These are phyloP conservation scores for Dinoponera quadriceps DNA, from an alignment of 1,140 invertebrate species.

Conservation along the genomic window DNA sequence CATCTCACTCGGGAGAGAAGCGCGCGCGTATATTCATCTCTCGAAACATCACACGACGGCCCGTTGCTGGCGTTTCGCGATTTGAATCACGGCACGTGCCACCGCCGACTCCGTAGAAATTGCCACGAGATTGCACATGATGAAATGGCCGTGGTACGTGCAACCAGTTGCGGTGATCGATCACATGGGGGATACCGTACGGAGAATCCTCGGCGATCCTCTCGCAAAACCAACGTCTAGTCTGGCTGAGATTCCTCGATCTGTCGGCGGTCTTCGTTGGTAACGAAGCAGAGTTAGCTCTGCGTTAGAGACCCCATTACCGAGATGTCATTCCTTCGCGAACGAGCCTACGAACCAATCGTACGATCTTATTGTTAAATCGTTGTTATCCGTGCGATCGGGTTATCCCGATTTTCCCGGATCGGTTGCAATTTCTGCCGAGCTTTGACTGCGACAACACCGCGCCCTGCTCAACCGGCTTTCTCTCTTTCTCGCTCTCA, in stretches of 20 bases:
- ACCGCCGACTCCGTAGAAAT: conserved; percentile 29
- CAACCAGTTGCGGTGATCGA: conserved; percentile 24
- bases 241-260: not conserved
- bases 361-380: not conserved
- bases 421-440: conserved; percentile 19
- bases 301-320: not conserved
- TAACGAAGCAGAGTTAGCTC: not conserved
- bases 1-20: not conserved
- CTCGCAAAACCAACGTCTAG: not conserved
- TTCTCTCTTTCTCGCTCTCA: conserved; percentile 50
- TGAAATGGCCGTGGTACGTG: conserved; percentile 21
- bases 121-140: conserved; percentile 25
- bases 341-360: not conserved
- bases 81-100: conserved; percentile 23
- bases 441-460: conserved; percentile 27
- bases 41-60: not conserved
- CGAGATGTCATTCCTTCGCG: too few species aligned
- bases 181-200: conserved; percentile 27
- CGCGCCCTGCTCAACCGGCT: conserved; percentile 43
- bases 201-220: conserved; percentile 6
- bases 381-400: not conserved
- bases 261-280: too few species aligned
- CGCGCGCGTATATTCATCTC: conserved; percentile 7
- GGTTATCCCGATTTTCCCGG: not conserved
- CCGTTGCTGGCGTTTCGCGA: conserved; percentile 23